Base-by-base conservation (phyloP, 2,113 vertebrate species). In the Saguinus imperator region DNA sequence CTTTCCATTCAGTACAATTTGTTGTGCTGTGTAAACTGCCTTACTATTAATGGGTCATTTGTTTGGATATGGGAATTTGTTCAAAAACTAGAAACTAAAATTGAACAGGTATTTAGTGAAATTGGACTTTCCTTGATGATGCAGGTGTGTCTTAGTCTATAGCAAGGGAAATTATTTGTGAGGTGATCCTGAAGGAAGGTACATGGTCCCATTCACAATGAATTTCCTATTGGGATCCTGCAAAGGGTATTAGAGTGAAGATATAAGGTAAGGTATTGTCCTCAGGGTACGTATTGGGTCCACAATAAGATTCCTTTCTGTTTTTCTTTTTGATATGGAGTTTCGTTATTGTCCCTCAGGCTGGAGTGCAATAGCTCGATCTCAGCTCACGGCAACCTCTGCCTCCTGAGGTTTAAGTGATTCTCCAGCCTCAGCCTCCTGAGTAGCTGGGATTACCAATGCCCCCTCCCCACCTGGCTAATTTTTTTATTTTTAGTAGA, bases 101-200 rank as follows among this genome's bases (percentile, higher is more conserved):
- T 66, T 66, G 75, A 91, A 85, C 40, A 72, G 27, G 8, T 58
- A 76, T 61, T 93, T 72, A 37, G n/a, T 82, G 72, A 96, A 95
- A 89, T 1, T 75, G 32, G 21, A 21, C 18, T 93, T 80, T 93
- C 72, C 17, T 76, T 91, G 21, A 55, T 58, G 52, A 52, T 13
- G 10, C 6, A 79, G 9, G 17, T 79, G 37, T 48, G 57, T 86
- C 40, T 86, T 83, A 75, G 32, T 75, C 12, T 76, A 29, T 43
- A 58, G 23, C 23, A 23, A 20, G 66, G 14, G 64, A 52, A 82
- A 88, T 57, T 70, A 70, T 66, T 37, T 90, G 85, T 89, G 77
- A 92, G 13, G 11, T 66, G 4, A 66, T 82, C 5, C 35, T 43
- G 70, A 87, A 87, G 58, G 35, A 89, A 73, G 35, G 1, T 77